Evolutionary conservation across 1,140 invertebrate species (phyloP).

Genomic region (Mamestra configurata): DNA sequence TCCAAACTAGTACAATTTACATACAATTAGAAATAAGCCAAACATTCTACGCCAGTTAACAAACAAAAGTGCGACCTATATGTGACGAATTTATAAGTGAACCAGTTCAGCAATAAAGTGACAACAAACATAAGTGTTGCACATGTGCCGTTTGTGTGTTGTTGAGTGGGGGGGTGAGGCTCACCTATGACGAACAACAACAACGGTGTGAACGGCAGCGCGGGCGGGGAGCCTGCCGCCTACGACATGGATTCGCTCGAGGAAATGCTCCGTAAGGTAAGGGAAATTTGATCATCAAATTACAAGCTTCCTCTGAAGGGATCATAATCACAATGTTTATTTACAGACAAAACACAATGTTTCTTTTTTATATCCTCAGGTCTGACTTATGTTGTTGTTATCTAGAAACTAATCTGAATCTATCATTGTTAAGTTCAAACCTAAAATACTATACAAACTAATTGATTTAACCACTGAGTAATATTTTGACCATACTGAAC

Average conservation of each 20-base stretch:
- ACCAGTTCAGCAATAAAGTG: constrained; percentile 42
- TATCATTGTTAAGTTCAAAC: no score
- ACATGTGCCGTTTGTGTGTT: constrained; percentile 59
- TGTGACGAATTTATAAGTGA: constrained; percentile 48
- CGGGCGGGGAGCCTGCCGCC: constrained; percentile 88
- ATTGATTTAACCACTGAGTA: no score
- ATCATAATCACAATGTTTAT: no score
- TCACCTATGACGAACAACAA: constrained; percentile 88
- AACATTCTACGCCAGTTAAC: neutral
- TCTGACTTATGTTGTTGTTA: no score
- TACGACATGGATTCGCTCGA: constrained; percentile 94
- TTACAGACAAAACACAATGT: no score
- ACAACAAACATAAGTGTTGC: constrained; percentile 57
- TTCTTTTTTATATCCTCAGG: no score
- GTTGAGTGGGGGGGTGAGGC: constrained; percentile 69
- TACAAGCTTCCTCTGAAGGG: no score
- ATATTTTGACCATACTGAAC: no score
- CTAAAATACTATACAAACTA: no score
- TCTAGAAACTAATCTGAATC: no score
- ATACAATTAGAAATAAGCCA: neutral
- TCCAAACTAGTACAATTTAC: constrained; percentile 35
- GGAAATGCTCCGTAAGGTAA: constrained; percentile 94
- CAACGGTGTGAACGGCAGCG: constrained; percentile 80
- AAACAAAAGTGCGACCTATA: constrained; percentile 49
- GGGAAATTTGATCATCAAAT: no score